A percentile compares a stretch with the other conserved stretches of the same genome.
Conservation (phyloP, 2,888 invertebrate species). For the Perithous albicinctus region DNA sequence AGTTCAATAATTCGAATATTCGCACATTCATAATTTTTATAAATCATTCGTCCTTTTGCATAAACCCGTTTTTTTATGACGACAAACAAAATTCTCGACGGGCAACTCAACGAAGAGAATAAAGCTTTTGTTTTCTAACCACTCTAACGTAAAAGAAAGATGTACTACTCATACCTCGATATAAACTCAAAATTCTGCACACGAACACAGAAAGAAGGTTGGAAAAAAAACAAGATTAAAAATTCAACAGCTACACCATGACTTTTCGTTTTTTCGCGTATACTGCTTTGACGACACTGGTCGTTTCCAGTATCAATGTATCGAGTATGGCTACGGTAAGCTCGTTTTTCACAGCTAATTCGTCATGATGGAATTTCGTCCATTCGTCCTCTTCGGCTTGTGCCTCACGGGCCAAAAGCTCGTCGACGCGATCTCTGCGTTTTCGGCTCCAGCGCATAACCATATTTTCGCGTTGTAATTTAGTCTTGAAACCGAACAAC, state of each 20-base stretch:
- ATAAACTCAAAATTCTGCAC: slow-evolving; percentile 25
- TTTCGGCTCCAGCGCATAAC: slow-evolving; percentile 88
- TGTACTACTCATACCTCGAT: background rate
- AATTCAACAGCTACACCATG: slow-evolving; percentile 66
- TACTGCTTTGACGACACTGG: slow-evolving; percentile 80
- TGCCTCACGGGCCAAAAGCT: slow-evolving; percentile 89
- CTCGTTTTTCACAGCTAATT: slow-evolving; percentile 88
- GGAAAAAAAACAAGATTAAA: slow-evolving; percentile 13
- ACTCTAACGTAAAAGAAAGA: too few species aligned
- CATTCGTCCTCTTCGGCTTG: slow-evolving; percentile 90
- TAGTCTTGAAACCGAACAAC: slow-evolving; percentile 86
- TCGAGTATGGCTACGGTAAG: slow-evolving; percentile 84
- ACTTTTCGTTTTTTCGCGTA: slow-evolving; percentile 80
- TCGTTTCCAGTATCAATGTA: slow-evolving; percentile 80
- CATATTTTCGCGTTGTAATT: slow-evolving; percentile 86
- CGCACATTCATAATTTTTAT: too few species aligned
- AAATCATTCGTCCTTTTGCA: too few species aligned
- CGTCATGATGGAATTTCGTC: slow-evolving; percentile 91
- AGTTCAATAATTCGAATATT: too few species aligned
- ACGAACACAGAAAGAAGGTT: background rate
- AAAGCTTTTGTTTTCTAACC: too few species aligned
- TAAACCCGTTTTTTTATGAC: too few species aligned
- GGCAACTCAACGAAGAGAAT: too few species aligned
- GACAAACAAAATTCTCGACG: too few species aligned
- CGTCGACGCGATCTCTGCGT: slow-evolving; percentile 90